Evolutionary conservation across 2,797 vertebrate species (phyloP), one percentile per base, ranked within the genome.

Genomic region (Limosa lapponica): DNA sequence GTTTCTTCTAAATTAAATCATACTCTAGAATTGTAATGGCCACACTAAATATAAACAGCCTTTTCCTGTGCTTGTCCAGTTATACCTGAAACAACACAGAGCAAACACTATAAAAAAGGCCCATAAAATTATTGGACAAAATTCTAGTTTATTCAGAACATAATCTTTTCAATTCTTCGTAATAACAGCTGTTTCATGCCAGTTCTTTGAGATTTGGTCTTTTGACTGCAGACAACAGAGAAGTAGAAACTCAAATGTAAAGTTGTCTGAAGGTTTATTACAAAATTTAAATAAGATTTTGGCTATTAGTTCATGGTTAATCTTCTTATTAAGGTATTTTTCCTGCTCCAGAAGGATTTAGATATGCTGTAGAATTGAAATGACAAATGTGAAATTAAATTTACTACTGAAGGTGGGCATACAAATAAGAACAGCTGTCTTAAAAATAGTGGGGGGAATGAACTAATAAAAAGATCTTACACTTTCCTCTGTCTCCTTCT

Each of bases 341-440:
- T 82, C 32, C 34, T 82, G 36, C 12, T 90, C 49, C 54, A 57
- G 34, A 92, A 87, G 22, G 28, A 91, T 75, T 85, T 93, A 64
- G 44, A 71, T 71, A 74, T 55, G 30, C 52, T 67, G n/a, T 37
- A 79, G 54, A 94, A 93, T 4, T 82, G 36, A 87, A 93, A 87
- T 72, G 41, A 75, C 34, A 93, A 88, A 87, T 44, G 27, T 70
- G 52, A 91, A 95, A 96, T 89, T 78, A 94, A 91, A 91, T 91
- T 92, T 85, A 67, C 44, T 77, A 16, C 46, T 71, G 52, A 75
- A 91, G 13, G 25, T 62, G 16, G 0, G 1, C 9, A 80, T 74
- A 78, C 7, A 79, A 79, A 82, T 41, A 83, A 4, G 6, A 86
- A 55, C 13, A 82, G 16, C 13, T 58, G 37, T 44, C 71, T 34